Evolutionary conservation across 2,888 invertebrate genomes (phyloP), one percentile per base, ranked within the genome.

Genomic region (Phaonia tiefii): DNA sequence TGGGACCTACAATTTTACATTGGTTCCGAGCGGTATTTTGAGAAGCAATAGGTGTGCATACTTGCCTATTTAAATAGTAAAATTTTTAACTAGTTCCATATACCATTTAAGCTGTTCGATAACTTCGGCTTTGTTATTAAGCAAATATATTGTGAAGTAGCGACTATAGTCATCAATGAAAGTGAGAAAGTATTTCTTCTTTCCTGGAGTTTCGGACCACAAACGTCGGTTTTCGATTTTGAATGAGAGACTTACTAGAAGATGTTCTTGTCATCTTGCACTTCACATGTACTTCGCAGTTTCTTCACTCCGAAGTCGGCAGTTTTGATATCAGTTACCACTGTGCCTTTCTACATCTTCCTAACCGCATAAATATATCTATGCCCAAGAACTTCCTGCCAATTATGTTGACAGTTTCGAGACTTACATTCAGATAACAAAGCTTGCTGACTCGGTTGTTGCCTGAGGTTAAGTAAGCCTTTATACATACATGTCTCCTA

Each of bases 131-230:
- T 56, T 69, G 13, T 37, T 22, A 15, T 56, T 54, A 1, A 69
- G 42, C 42, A 69, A 54, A 17, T 69, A 69, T 20, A 42, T 42
- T 31, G 56, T 22, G 37, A 56, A 42, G n/a, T 42, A 69, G 11
- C 69, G 69, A 13, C 66, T 66, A 17, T 49, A 66, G 49, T 66
- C 66, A 13, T 66, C 66, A 22, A 66, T 69, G 25, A 69, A 56
- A 42, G 69, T 56, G 11, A 69, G 51, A 25, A 56, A 56, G 44
- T 56, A 56, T 8, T 42, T 22, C 44, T 56, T 56, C 26, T 39
- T 70, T 42, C 67, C 51, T 8, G 39, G 20, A 49, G 44, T n/a
- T n/a, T n/a, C n/a, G n/a, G n/a, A n/a, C n/a, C n/a, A n/a, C n/a
- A n/a, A n/a, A n/a, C n/a, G n/a, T n/a, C n/a, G n/a, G n/a, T n/a